Conservation (phyloP, 2,797 vertebrate genomes). For the Leuciscus waleckii region DNA sequence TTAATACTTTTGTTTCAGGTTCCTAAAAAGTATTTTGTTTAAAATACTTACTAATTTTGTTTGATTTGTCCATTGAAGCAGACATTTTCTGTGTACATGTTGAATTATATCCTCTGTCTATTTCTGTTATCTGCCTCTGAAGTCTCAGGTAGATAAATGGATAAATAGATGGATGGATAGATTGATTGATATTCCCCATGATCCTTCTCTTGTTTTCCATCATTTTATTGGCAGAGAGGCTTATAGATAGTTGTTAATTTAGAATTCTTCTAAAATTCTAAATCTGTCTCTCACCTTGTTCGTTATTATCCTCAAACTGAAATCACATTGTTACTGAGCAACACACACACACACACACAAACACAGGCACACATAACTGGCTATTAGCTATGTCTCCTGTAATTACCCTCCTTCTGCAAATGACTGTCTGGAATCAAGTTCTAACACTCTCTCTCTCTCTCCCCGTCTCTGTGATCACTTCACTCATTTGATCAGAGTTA, state of each 20-base stretch:
- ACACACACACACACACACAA: too few relatives aligned
- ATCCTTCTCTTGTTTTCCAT: not conserved
- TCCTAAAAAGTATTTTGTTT: not conserved
- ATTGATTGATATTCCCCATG: not conserved
- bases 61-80: not conserved
- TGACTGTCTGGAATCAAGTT: conserved; percentile 23
- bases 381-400: conserved; percentile 22
- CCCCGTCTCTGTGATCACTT: not conserved
- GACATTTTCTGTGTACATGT: not conserved
- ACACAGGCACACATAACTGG: not conserved
- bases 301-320: not conserved
- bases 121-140: not conserved
- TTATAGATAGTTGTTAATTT: not conserved
- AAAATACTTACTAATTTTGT: not conserved
- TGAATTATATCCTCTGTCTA: not conserved
- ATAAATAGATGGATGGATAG: not conserved
- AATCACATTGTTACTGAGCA: conserved; percentile 8
- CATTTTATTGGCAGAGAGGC: not conserved
- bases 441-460: not conserved
- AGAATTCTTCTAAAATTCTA: not conserved
- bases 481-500: conserved; percentile 39
- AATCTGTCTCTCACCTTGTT: conserved; percentile 5
- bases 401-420: conserved; percentile 35
- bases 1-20: not conserved
- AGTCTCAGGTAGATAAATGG: not conserved